phyloP scores from a whole-genome alignment of 2,797 vertebrate species.

The Pterois miles region DNA sequence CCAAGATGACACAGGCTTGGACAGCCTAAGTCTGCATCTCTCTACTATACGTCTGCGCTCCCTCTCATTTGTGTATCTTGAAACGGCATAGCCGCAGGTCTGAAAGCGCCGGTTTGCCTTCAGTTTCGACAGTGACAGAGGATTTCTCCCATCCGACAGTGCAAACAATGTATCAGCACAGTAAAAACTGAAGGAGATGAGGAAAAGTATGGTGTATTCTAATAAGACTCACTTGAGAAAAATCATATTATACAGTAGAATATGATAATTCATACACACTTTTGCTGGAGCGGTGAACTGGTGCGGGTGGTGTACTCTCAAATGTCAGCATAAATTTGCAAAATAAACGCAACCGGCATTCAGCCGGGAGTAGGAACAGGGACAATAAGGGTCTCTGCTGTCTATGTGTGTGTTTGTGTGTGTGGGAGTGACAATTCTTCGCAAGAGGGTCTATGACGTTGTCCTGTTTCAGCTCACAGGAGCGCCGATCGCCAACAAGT shows the following conservation, averaged over 20 bases:
- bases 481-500: constrained; percentile 56
- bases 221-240: constrained; percentile 82
- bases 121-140: constrained; percentile 57
- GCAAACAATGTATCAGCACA: constrained; percentile 62
- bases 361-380: constrained; percentile 77
- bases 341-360: constrained; percentile 83
- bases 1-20: constrained; percentile 69
- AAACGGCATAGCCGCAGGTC: constrained; percentile 57
- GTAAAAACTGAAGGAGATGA: constrained; percentile 52
- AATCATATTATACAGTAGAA: constrained; percentile 84
- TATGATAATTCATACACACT: constrained; percentile 85
- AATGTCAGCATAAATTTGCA: constrained; percentile 90
- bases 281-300: constrained; percentile 80
- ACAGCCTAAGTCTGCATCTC: constrained; percentile 66
- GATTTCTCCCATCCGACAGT: constrained; percentile 59
- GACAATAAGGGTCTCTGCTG: constrained; percentile 74
- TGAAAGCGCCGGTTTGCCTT: constrained; percentile 29
- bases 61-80: constrained; percentile 64
- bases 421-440: constrained; percentile 50
- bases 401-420: constrained; percentile 44
- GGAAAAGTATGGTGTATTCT: constrained; percentile 69
- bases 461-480: constrained; percentile 49
- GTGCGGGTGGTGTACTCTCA: constrained; percentile 83
- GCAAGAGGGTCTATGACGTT: constrained; percentile 45
- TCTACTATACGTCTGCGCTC: constrained; percentile 51